Evolutionary conservation across 2,888 invertebrate species (phyloP).

Genomic region (Xylota segnis): DNA sequence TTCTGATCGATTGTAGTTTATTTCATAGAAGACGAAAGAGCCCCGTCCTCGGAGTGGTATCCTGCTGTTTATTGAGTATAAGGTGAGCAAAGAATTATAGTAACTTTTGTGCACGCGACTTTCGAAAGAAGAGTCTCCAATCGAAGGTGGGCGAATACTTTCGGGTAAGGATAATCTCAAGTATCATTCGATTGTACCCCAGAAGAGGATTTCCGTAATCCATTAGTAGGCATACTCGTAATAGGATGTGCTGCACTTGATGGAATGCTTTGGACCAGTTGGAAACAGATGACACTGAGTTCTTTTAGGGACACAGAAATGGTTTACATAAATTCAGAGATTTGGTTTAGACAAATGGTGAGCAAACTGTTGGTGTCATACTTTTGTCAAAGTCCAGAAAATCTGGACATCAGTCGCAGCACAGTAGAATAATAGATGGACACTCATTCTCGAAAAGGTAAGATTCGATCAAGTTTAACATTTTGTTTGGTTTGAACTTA

Average conservation of each 20-base stretch:
- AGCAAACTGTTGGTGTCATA: no score
- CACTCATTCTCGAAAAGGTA: no score
- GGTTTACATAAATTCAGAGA: no score
- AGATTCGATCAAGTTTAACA: no score
- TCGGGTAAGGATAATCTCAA: constrained; percentile 20
- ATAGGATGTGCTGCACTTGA: background rate
- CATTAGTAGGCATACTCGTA: constrained; percentile 2
- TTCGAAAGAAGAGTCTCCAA: background rate
- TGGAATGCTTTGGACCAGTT: background rate
- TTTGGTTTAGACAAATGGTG: no score
- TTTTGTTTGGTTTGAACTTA: no score
- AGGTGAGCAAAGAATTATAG: constrained; percentile 39
- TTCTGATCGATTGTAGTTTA: constrained; percentile 64
- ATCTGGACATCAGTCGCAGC: no score
- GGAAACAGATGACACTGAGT: background rate
- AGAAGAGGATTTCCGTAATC: constrained; percentile 13
- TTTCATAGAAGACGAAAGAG: constrained; percentile 22
- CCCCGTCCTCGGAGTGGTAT: constrained; percentile 12
- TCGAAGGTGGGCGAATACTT: background rate
- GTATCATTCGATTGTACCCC: constrained; percentile 18
- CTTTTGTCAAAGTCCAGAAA: no score
- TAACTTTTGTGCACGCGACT: constrained; percentile 30
- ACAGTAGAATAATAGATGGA: no score
- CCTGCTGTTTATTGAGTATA: constrained; percentile 44
- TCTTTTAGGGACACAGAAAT: no score